Evolutionary conservation across 1,140 invertebrate genomes (phyloP).

Genomic region (Coboldia fuscipes): DNA sequence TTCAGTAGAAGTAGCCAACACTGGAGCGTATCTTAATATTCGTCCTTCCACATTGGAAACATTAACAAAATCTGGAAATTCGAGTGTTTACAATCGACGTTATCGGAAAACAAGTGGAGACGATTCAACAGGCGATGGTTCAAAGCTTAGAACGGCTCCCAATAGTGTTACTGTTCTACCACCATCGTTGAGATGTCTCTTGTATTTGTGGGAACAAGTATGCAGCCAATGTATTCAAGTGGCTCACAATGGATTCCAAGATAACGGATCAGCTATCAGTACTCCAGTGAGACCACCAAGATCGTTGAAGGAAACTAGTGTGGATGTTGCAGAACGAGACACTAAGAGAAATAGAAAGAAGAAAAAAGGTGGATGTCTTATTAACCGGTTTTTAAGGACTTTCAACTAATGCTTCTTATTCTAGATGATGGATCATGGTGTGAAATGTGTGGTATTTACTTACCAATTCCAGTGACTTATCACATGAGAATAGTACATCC

Average conservation of each 20-base stretch:
- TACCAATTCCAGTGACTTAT: slow-evolving; percentile 55
- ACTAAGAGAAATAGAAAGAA: slow-evolving; percentile 29
- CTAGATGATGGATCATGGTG: slow-evolving; percentile 29
- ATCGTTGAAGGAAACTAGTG: neutral
- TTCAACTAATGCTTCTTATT: neutral
- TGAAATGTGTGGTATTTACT: slow-evolving; percentile 65
- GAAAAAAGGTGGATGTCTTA: slow-evolving; percentile 21
- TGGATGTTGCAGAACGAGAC: slow-evolving; percentile 23
- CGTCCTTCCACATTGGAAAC: slow-evolving; percentile 54
- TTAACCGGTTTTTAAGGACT: neutral
- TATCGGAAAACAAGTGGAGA: slow-evolving; percentile 11
- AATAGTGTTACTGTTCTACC: slow-evolving; percentile 39
- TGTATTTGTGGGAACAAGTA: slow-evolving; percentile 79
- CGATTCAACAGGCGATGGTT: no score
- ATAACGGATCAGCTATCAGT: slow-evolving; percentile 9
- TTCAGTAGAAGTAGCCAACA: slow-evolving; percentile 66
- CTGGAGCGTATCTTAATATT: slow-evolving; percentile 54
- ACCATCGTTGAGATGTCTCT: slow-evolving; percentile 61
- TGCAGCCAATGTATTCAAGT: slow-evolving; percentile 40
- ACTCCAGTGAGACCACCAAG: neutral
- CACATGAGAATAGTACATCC: slow-evolving; percentile 80
- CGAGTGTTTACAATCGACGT: slow-evolving; percentile 18
- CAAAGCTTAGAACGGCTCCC: slow-evolving; percentile 14
- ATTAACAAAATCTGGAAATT: slow-evolving; percentile 42
- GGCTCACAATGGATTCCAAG: slow-evolving; percentile 16